Base-by-base conservation (phyloP, 1,140 invertebrate species). In the Carposina sasakii region DNA sequence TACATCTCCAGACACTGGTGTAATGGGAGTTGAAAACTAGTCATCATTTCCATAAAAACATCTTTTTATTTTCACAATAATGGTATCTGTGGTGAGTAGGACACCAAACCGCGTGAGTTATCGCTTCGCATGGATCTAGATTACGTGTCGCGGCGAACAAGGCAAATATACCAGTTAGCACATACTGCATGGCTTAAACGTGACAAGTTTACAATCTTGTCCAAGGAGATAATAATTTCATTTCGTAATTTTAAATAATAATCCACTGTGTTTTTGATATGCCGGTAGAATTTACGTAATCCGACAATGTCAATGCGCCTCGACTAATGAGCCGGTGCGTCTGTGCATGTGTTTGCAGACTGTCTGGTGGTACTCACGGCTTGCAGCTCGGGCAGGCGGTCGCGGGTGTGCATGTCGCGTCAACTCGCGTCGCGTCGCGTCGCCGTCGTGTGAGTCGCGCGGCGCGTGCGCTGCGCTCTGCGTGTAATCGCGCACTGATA, bases 401-500 rank as follows among this genome's bases (percentile, higher is more conserved):
- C 74, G 57, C 64, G 70, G 62, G 53, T 64, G 48, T 61, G 53
- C 74, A 77, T 75, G 61, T 28, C 50, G 41, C 28, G 34, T 40
- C 36, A 37, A 28, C 31, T 48, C 19, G 30, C 40, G 20, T 17
- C 48, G 36, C 24, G 21, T 17, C 19, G 26, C 23, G 28, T 41
- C 48, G 51, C 48, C 34, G 13, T n/a, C 22, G 17, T 5, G 26
- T 26, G n/a, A 39, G 33, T 50, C 3, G n/a, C 31, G 31, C 3
- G 12, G 33, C 13, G 2, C 33, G 60, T 54, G 61, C 51, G 55
- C 50, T 44, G 57, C 59, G 54, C 54, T 43, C 63, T 56, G 57
- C 69, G 72, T 69, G 67, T 73, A 65, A 68, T 72, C 72, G 63
- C 60, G 44, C 39, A 67, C 65, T 69, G 71, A 74, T 68, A 68